A percentile compares a stretch with the other conserved stretches of the same genome.
phyloP scores from a whole-genome alignment of 2,888 invertebrate species.

The Darwinula stevensoni region DNA sequence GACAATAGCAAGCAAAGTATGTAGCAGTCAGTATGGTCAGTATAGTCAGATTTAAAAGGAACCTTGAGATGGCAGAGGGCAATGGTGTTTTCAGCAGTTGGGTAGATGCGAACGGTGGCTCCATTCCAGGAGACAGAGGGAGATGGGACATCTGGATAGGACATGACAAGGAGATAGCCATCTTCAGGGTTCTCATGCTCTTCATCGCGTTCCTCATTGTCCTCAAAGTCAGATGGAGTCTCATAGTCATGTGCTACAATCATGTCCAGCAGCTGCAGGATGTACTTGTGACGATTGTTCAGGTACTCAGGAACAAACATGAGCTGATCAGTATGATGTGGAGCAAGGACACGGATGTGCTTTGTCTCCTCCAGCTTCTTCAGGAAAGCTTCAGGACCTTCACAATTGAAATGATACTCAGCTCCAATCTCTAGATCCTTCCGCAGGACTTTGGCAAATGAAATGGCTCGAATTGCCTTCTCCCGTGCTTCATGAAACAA shows the following conservation, averaged over 20 bases:
- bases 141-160: not conserved
- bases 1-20: too few species aligned
- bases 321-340: conserved; percentile 16
- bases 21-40: too few species aligned
- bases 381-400: conserved; percentile 15
- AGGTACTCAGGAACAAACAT: conserved; percentile 17
- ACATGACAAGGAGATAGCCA: not conserved
- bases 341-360: conserved; percentile 18
- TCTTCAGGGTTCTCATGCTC: not conserved
- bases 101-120: too few species aligned
- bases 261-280: conserved; percentile 18
- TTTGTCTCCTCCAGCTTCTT: conserved; percentile 16
- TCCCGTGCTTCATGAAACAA: conserved; percentile 49
- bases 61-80: conserved; percentile 16
- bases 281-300: conserved; percentile 12
- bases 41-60: too few species aligned
- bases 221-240: conserved; percentile 3
- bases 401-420: conserved; percentile 13
- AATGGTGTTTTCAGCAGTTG: conserved; percentile 20
- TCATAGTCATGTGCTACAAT: conserved; percentile 17
- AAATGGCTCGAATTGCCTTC: conserved; percentile 42
- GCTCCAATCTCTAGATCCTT: conserved; percentile 29
- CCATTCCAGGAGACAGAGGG: too few species aligned
- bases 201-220: not conserved
- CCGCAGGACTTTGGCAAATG: conserved; percentile 44